A percentile compares a stretch with the other conserved stretches of the same genome.
phyloP scores from a whole-genome alignment of 2,113 vertebrate genomes.

The Pholis gunnellus region DNA sequence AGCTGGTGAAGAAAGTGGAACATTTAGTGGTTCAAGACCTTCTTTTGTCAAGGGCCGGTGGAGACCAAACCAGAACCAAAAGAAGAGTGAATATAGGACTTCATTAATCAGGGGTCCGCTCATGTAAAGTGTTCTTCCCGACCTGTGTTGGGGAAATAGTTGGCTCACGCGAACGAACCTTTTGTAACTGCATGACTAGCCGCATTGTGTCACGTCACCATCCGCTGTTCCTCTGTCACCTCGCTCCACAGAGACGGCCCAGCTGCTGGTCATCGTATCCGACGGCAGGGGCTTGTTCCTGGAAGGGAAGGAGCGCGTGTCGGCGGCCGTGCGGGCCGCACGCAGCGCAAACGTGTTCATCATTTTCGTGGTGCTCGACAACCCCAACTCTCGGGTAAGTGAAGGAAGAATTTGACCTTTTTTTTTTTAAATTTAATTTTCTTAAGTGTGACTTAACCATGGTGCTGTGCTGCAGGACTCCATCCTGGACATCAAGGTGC shows the following conservation, averaged over 20 bases:
- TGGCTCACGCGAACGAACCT: not conserved
- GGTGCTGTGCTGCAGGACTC: constrained; percentile 87
- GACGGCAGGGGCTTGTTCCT: constrained; percentile 96
- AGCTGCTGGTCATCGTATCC: constrained; percentile 94
- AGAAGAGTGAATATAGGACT: too few species aligned
- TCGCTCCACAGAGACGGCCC: constrained; percentile 88
- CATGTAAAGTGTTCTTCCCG: not conserved
- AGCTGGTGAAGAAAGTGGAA: not conserved
- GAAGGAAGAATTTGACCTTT: accelerated
- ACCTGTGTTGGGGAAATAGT: too few species aligned
- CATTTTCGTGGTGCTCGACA: constrained; percentile 97
- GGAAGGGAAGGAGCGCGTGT: constrained; percentile 95
- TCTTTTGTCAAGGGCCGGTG: not conserved
- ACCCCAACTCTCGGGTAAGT: constrained; percentile 94
- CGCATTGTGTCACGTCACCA: not conserved
- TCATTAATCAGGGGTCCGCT: too few species aligned
- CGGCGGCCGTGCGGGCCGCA: constrained; percentile 88
- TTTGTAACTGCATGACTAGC: not conserved
- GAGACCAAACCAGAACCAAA: too few species aligned
- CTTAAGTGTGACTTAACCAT: not conserved
- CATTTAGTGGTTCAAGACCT: not conserved
- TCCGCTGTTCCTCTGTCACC: not conserved
- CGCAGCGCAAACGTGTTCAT: constrained; percentile 92
- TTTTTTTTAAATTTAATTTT: not conserved
- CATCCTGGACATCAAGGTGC: constrained; percentile 98